Evolutionary conservation across 2,797 vertebrate species (phyloP), one percentile per base, ranked within the genome.

Genomic region (Meriones psammophilus): DNA sequence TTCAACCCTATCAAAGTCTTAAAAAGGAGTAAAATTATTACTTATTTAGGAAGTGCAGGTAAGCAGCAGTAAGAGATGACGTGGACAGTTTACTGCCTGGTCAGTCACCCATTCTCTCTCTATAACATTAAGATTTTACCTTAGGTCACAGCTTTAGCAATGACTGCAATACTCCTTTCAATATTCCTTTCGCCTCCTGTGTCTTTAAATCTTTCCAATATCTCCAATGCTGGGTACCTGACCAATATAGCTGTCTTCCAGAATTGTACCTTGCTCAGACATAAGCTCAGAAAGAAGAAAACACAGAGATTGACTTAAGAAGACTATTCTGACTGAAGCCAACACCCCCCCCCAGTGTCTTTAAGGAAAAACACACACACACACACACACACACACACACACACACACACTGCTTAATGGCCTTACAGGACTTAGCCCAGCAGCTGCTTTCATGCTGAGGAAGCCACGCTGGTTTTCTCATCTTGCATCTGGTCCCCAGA

Each of bases 401-500:
- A 50, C 46, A 50, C 46, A 50, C 46, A 88, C 42, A 42, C 3
- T 80, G 60, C 42, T 95, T 94, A 54, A 74, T 94, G 87, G 84
- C 87, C 64, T 96, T 42, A 24, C 13, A 89, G 89, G n/a, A 74
- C 56, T 91, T 42, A 91, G 74, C 42, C 36, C 62, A 60, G 78
- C 66, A 92, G 8, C 73, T 93, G 92, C 85, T 96, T 90, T 30
- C 77, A 39, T 50, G 56, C 73, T 50, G 62, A 93, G 39, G 33
- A 91, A 80, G 54, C 60, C 46, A 50, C 7, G 46, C 85, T 91
- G 91, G 17, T 94, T 97, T 96, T 60, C 81, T 62, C 69, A 78
- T 97, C 56, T 46, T 88, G 28, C 58, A 42, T 22, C 94, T 95
- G 93, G 66, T 36, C 26, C 28, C 76, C 12, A 81, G 92, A 50